phyloP scores from a whole-genome alignment of 92 coral and sea anemone species.

The Epizoanthus fatuus region DNA sequence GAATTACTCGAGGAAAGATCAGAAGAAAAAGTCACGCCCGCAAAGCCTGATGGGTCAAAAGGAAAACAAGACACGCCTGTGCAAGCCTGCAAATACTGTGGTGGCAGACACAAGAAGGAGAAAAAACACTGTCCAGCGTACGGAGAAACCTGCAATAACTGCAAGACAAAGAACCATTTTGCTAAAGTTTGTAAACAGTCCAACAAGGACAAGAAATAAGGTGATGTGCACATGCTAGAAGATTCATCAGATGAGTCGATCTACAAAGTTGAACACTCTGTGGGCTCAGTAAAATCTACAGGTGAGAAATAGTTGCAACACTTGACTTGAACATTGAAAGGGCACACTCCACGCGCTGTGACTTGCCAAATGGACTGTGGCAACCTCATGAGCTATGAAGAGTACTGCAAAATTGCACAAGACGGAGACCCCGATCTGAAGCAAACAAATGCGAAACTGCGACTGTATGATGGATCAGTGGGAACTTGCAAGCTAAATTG shows the following conservation, averaged over 20 bases:
- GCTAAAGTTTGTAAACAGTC: background rate
- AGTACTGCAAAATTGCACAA: constrained; percentile 36
- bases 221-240: background rate
- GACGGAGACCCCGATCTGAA: constrained; percentile 36
- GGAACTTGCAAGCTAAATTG: constrained; percentile 14
- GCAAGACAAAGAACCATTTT: background rate
- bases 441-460: constrained; percentile 17
- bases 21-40: background rate
- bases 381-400: background rate
- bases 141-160: constrained; percentile 1
- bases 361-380: constrained; percentile 37
- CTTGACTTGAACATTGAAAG: too few relatives aligned
- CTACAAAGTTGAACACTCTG: background rate
- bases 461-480: constrained; percentile 40
- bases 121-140: background rate
- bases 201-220: background rate
- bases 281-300: background rate
- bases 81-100: background rate
- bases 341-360: too few relatives aligned
- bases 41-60: background rate
- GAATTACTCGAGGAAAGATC: background rate
- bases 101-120: constrained; percentile 3
- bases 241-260: background rate
- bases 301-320: background rate
- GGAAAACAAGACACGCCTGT: background rate